Base-by-base conservation (phyloP, 2,888 invertebrate species). In the Napeogenes sylphis region DNA sequence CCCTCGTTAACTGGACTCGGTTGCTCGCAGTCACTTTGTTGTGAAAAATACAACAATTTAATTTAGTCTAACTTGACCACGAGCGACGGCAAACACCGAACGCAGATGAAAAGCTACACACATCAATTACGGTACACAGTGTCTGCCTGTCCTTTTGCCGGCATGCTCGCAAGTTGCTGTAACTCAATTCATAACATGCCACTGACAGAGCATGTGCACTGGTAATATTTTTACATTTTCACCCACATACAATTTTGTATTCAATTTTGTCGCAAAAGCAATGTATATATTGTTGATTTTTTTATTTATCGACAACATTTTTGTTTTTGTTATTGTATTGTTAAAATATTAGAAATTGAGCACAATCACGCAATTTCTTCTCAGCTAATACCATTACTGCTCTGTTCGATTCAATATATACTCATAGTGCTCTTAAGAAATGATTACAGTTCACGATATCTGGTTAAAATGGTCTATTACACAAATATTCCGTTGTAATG, bases 21-120 rank as follows among this genome's bases (percentile, higher is more conserved):
- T 74, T 75, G 78, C 79, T 76, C 78, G 79, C 75, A 76, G 81
- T 82, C 77, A 82, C 87, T 87, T 83, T 80, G 82, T 80, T 81
- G 81, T 79, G 78, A 86, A 88, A 89, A 89, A 88, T 85, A 85
- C 83, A 85, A 85, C 85, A 88, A 87, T 87, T 88, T 89, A 87
- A 90, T 90, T 90, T 87, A 79, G 84, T 81, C 83, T 79, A 87
- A 88, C 85, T 86, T 85, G 79, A 83, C 85, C 84, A 77, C 80
- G 70, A 77, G 78, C 73, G 74, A 71, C 73, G 69, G 75, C 81
- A 82, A 83, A 85, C 83, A 84, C 78, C 79, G 76, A 84, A 83
- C 79, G 77, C 77, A 76, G 77, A 81, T 82, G 83, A 84, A 87
- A 87, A 85, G 82, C 83, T 84, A 88, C 87, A 87, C 81, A 87